phyloP scores from a whole-genome alignment of 2,797 vertebrate species.

The Crypturellus tataupa region DNA sequence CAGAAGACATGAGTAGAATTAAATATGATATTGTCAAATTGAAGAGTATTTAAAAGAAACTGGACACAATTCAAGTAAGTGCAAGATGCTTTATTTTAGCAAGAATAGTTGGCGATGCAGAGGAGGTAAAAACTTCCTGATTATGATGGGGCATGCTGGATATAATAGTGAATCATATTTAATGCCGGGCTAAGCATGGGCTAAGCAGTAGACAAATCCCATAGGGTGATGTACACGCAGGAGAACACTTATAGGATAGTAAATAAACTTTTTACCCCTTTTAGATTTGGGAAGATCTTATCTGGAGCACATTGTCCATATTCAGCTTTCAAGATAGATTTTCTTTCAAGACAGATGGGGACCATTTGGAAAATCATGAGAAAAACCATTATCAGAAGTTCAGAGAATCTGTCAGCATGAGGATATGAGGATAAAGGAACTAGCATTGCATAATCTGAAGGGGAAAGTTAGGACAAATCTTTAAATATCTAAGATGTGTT shows the following conservation, averaged over 20 bases:
- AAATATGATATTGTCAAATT: not conserved
- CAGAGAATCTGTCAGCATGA: not conserved
- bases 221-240: not conserved
- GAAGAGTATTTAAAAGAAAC: not conserved
- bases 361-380: not conserved
- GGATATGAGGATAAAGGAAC: not conserved
- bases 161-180: not conserved
- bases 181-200: rapidly evolving
- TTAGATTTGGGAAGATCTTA: not conserved
- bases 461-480: not conserved
- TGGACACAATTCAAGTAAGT: not conserved
- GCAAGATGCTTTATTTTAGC: not conserved
- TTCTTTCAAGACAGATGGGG: not conserved
- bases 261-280: not conserved
- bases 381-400: not conserved
- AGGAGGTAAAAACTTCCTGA: not conserved
- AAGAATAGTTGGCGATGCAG: not conserved
- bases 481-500: not conserved
- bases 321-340: not conserved
- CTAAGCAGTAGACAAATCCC: not conserved
- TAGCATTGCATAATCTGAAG: not conserved
- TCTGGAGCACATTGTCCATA: not conserved
- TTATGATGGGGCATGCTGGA: not conserved
- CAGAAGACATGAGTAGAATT: not conserved
- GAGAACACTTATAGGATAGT: not conserved